Evolutionary conservation across 2,888 invertebrate species (phyloP), one percentile per base, ranked within the genome.

Genomic region (Fissipunctia ypsillon): DNA sequence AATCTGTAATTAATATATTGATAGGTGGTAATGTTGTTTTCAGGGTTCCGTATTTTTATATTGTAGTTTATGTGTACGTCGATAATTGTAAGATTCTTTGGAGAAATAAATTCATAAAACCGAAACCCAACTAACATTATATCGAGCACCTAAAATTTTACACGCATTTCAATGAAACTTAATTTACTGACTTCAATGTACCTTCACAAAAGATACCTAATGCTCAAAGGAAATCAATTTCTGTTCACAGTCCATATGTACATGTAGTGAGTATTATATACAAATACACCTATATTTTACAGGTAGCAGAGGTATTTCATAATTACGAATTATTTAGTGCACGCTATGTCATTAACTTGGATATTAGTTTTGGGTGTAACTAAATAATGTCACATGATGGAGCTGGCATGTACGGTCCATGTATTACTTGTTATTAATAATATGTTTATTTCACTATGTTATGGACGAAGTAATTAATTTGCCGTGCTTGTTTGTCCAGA

Each of bases 301-400:
- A 63, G 45, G 50, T 66, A 54, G 56, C 61, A 28, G 31, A 82
- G 71, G 66, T 71, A 83, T 79, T 83, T 79, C 67, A 65, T 69
- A 72, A 83, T 71, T 56, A 71, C 79, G 22, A 78, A 67, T 48
- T 57, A 70, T 83, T 83, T 56, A 63, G 61, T 66, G 38, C 70
- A 50, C 60, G 50, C 43, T 48, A 12, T 74, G 69, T 65, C 67
- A 78, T 84, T 78, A 75, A 69, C 57, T 52, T 45, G 25, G 52
- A 65, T 76, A 79, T 81, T 80, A 85, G 75, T 85, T 84, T 78
- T 57, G 35, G 76, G 45, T 67, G 35, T 59, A 64, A 70, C 71
- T 63, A 59, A 77, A 70, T 76, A 80, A 56, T 69, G 50, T 74
- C 57, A 69, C 38, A 35, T 83, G 60, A 81, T 52, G 65, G 31